These are phyloP conservation scores for Trichomycterus rosablanca DNA, from an alignment of 2,113 vertebrate species.

Conservation along the genomic window DNA sequence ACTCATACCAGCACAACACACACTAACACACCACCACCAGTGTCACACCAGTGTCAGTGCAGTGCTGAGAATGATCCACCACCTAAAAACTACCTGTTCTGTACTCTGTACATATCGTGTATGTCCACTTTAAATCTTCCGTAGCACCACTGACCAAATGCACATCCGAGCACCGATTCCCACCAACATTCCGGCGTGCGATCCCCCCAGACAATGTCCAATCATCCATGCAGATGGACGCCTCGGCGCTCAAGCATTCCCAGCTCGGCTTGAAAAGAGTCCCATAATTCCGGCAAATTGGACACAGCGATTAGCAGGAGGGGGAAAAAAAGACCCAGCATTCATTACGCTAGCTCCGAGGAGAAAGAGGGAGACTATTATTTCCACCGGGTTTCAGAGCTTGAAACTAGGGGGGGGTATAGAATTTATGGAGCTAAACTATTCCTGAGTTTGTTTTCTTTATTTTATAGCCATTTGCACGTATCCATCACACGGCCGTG, in stretches of 20 bases:
- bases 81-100: no score
- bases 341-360: slow-evolving; percentile 38
- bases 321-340: slow-evolving; percentile 40
- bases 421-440: slow-evolving; percentile 40
- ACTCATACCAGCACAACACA: no score
- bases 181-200: slow-evolving; percentile 33
- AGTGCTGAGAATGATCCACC: no score
- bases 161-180: slow-evolving; percentile 13
- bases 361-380: slow-evolving; percentile 45
- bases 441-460: slow-evolving; percentile 38
- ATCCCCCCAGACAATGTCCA: slow-evolving; percentile 50
- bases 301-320: slow-evolving; percentile 54
- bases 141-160: no score
- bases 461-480: slow-evolving; percentile 31
- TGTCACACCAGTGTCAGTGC: no score
- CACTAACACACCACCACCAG: no score
- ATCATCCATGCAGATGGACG: slow-evolving; percentile 48
- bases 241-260: slow-evolving; percentile 47
- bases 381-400: slow-evolving; percentile 24
- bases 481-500: slow-evolving; percentile 37
- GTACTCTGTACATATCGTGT: no score
- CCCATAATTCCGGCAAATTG: slow-evolving; percentile 56
- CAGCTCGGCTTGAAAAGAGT: slow-evolving; percentile 50
- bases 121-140: no score
- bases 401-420: slow-evolving; percentile 1